Base-by-base conservation (phyloP, 2,888 invertebrate species). In the Orgyia antiqua region DNA sequence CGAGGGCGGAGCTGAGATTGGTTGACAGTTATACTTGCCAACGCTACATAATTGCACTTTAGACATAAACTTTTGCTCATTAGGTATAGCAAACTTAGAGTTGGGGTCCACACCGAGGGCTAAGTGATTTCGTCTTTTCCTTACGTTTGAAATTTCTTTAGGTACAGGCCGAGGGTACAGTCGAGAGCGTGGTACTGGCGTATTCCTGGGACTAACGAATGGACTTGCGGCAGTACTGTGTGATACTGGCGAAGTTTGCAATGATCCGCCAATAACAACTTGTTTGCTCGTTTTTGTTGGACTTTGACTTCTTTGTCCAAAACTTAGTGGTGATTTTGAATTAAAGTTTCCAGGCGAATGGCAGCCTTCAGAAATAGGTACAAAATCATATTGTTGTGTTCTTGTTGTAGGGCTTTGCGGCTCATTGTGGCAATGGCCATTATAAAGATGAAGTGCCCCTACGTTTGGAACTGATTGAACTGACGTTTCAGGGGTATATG, bases 331-430 rank as follows among this genome's bases (percentile, higher is more conserved):
- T 6, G 83, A 82, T 47, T 84, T 83, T 6, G 77, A 76, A 51
- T 77, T 65, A 45, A 80, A 76, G 45, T 88, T 87, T 13, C 71
- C 60, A 1, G 92, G 91, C 1, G 91, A 91, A 53, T 89, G 90
- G 24, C 92, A 90, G n/a, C 91, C 91, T 5, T 94, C 94, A 18
- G 94, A 94, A 60, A 96, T 96, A 0, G 95, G 95, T 15, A 93
- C 93, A 60, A 96, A 96, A 68, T 92, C 94, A 65, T 94, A 95
- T 61, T 93, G 92, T 64, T 93, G 91, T 26, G 93, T 89, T 39
- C 92, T 88, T 24, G 93, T 91, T 41, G 93, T 94, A 6, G 93
- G 93, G 77, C 93, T 93, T 43, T 92, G 91, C 1, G 92, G 92
- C 29, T 92, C 90, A 24, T 72, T 77, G 30, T 77, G 73, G 32